A percentile compares a stretch with the other conserved stretches of the same genome.
Conservation (phyloP, 2,797 vertebrate species). For the Oryzias sinensis region DNA sequence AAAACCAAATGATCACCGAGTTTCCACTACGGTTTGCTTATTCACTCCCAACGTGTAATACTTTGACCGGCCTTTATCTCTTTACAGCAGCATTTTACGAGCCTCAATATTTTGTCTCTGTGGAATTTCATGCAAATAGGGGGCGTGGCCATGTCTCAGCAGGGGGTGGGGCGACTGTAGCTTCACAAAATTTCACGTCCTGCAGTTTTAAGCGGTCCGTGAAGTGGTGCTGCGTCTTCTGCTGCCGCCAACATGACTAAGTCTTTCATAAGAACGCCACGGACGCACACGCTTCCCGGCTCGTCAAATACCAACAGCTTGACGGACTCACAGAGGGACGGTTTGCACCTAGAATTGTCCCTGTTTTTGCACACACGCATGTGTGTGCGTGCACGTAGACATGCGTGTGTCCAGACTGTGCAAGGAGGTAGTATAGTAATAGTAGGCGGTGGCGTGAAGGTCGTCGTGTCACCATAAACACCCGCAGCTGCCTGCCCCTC, state of each 20-base stretch:
- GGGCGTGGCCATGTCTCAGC: too few species aligned
- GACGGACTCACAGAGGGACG: slow-evolving; percentile 28
- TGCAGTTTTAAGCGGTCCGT: not conserved
- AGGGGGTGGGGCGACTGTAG: too few species aligned
- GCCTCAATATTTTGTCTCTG: too few species aligned
- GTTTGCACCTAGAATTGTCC: slow-evolving; percentile 25
- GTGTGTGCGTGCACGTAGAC: not conserved
- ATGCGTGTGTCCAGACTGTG: slow-evolving; percentile 15
- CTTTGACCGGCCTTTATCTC: too few species aligned
- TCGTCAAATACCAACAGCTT: slow-evolving; percentile 47
- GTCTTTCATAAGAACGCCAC: slow-evolving; percentile 55
- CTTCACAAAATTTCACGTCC: too few species aligned
- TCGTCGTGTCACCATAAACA: slow-evolving; percentile 53
- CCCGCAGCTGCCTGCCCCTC: slow-evolving; percentile 40
- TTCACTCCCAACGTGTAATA: too few species aligned
- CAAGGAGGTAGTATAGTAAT: slow-evolving; percentile 28
- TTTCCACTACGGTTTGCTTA: too few species aligned
- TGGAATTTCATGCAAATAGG: too few species aligned
- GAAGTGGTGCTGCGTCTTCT: slow-evolving; percentile 28
- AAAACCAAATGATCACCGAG: too few species aligned
- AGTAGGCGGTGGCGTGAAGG: slow-evolving; percentile 56
- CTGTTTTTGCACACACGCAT: not conserved
- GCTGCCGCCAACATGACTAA: slow-evolving; percentile 54
- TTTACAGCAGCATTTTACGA: too few species aligned
- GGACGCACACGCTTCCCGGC: slow-evolving; percentile 27